Conservation (phyloP, 1,140 invertebrate species). For the Euwallacea similis region DNA sequence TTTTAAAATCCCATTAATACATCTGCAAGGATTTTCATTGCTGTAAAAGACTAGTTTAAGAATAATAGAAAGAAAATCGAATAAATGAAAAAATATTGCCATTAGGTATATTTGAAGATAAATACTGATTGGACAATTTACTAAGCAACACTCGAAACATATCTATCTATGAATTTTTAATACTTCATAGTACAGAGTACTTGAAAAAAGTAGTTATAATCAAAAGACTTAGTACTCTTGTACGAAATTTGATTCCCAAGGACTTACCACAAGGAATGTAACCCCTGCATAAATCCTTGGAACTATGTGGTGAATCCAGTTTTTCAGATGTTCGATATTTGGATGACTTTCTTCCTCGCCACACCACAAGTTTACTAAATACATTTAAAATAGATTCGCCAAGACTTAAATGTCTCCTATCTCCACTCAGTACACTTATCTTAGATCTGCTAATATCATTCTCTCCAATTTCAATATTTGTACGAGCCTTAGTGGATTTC, state of each 20-base stretch:
- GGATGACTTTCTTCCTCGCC: constrained; percentile 56
- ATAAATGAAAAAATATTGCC: too few species aligned
- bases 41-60: too few species aligned
- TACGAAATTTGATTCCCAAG: neutral
- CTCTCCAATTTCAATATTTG: constrained; percentile 42
- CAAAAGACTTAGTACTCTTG: too few species aligned
- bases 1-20: too few species aligned
- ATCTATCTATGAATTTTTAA: too few species aligned
- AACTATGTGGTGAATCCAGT: constrained; percentile 58
- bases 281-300: constrained; percentile 59
- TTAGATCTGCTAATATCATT: constrained; percentile 50
- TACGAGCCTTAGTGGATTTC: constrained; percentile 37
- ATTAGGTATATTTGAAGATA: too few species aligned
- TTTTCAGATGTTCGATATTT: constrained; percentile 61
- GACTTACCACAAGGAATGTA: constrained; percentile 57
- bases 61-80: too few species aligned
- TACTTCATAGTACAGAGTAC: too few species aligned
- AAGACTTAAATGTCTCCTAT: constrained; percentile 54
- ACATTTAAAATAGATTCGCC: constrained; percentile 67
- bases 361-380: constrained; percentile 67
- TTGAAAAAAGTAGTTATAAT: too few species aligned
- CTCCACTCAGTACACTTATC: constrained; percentile 50
- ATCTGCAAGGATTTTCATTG: too few species aligned
- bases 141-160: too few species aligned
- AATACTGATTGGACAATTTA: too few species aligned